Percentiles rank a stretch among this genome's conserved stretches.
Evolutionary conservation across 2,888 invertebrate genomes (phyloP).

Genomic region (Drosophila leonis): DNA sequence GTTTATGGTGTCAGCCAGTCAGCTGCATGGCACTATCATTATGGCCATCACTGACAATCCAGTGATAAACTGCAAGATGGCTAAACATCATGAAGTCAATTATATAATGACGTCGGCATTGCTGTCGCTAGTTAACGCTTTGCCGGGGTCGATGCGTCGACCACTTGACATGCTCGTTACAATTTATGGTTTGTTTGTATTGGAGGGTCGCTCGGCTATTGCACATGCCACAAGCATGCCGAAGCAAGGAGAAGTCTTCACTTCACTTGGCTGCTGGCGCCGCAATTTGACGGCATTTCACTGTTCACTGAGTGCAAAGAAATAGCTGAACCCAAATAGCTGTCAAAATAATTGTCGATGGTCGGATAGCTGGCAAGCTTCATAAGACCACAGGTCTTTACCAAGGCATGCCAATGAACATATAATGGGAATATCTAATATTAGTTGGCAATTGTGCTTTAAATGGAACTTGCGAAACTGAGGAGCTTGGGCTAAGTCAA

Average conservation of each 20-base stretch:
- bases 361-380: slow-evolving; percentile 38
- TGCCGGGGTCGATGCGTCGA: slow-evolving; percentile 23
- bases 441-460: not conserved
- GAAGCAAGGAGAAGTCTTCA: not conserved
- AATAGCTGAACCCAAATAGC: slow-evolving; percentile 44
- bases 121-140: slow-evolving; percentile 30
- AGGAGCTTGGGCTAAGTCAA: not conserved
- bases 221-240: not conserved
- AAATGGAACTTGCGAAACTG: not conserved
- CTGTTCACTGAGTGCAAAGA: slow-evolving; percentile 18
- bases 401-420: not conserved
- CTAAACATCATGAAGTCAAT: slow-evolving; percentile 65
- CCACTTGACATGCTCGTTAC: slow-evolving; percentile 69
- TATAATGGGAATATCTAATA: slow-evolving; percentile 1
- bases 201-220: slow-evolving; percentile 28
- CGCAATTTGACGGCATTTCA: slow-evolving; percentile 6
- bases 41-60: slow-evolving; percentile 51
- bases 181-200: slow-evolving; percentile 72
- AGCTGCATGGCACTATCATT: slow-evolving; percentile 45
- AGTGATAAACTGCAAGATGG: slow-evolving; percentile 69
- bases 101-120: slow-evolving; percentile 49
- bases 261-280: slow-evolving; percentile 1
- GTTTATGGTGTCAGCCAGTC: slow-evolving; percentile 19
- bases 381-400: slow-evolving; percentile 32
- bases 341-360: slow-evolving; percentile 64